These are phyloP conservation scores for Anneissia japonica DNA, from an alignment of 35 echinoderm and acorn worm species.

Conservation along the genomic window DNA sequence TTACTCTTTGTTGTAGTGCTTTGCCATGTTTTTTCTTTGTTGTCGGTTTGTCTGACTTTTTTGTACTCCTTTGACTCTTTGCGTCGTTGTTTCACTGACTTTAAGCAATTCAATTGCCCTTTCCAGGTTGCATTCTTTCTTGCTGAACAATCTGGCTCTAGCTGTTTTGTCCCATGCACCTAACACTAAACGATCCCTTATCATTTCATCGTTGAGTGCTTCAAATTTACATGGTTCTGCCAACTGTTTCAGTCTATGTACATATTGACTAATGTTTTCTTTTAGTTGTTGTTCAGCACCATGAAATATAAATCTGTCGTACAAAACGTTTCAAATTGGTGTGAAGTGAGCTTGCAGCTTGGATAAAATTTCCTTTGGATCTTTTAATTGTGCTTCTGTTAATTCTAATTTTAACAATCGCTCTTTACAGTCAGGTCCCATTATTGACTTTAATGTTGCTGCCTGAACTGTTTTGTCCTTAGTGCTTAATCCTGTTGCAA, in stretches of 20 bases:
- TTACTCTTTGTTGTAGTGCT: neutral
- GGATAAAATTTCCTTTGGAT: conserved; percentile 3
- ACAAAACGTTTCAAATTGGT: conserved; percentile 3
- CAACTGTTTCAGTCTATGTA: conserved; percentile 8
- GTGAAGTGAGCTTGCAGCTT: conserved; percentile 21
- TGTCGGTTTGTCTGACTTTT: neutral
- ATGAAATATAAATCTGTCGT: conserved; percentile 30
- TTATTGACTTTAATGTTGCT: neutral
- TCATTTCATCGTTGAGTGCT: conserved; percentile 18
- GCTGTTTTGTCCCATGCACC: neutral
- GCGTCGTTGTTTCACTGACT: conserved; percentile 14
- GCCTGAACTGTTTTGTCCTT: neutral
- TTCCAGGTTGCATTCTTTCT: conserved; percentile 17
- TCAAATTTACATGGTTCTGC: conserved; percentile 23
- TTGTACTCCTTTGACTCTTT: neutral
- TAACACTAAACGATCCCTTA: conserved; percentile 38
- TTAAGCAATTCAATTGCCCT: conserved; percentile 20
- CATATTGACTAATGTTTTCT: conserved; percentile 25
- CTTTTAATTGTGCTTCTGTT: neutral
- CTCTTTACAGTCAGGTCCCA: neutral
- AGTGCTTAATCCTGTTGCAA: neutral
- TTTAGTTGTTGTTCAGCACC: neutral
- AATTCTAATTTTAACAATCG: neutral
- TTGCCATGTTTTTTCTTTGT: neutral
- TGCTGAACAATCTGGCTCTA: conserved; percentile 3